Conservation (phyloP, 1,140 invertebrate species). For the Sitobion miscanthi region DNA sequence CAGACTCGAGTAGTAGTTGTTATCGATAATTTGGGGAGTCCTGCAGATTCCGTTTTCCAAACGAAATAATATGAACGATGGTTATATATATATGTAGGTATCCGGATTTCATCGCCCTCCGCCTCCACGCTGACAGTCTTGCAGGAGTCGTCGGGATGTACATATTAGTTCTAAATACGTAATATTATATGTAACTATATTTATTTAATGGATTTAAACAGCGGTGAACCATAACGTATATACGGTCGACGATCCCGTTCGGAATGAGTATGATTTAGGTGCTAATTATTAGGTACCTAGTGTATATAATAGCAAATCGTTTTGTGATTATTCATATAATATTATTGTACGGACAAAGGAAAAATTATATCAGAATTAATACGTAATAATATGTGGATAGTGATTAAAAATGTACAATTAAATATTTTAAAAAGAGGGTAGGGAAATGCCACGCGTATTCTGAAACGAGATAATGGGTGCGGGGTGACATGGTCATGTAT, state of each 20-base stretch:
- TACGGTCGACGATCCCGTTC: not conserved
- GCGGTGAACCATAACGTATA: not conserved
- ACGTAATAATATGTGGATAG: not conserved
- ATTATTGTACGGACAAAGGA: too few relatives aligned
- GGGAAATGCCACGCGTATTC: not conserved
- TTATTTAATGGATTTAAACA: not conserved
- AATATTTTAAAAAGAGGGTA: not conserved
- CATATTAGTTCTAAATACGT: not conserved
- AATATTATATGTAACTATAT: not conserved
- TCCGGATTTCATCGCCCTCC: not conserved
- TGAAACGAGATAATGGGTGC: not conserved
- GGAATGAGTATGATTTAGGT: not conserved
- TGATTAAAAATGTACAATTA: not conserved
- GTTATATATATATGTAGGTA: not conserved
- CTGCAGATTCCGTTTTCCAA: not conserved
- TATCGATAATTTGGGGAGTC: not conserved
- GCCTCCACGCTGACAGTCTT: too few relatives aligned
- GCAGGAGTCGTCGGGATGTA: not conserved
- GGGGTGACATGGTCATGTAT: not conserved
- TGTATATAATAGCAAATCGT: too few relatives aligned
- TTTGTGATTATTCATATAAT: too few relatives aligned
- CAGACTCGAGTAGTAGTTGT: not conserved
- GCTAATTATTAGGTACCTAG: too few relatives aligned
- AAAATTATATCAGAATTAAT: too few relatives aligned
- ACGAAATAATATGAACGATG: not conserved